Evolutionary conservation across 2,797 vertebrate species (phyloP).

Genomic region (Urophycis tenuis): DNA sequence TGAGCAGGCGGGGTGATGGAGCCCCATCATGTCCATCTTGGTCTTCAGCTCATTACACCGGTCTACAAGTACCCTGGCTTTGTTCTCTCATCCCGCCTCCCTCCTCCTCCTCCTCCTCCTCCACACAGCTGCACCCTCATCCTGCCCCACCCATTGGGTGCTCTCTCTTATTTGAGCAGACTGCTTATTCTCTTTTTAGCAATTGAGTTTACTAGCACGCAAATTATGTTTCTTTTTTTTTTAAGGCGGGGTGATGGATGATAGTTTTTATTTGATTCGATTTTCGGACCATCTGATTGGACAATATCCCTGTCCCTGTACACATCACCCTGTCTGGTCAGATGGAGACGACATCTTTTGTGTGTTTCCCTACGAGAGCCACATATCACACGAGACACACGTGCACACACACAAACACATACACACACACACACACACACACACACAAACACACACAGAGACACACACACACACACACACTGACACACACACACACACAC

Average conservation of each 20-base stretch:
- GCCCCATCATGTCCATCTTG: constrained; percentile 34
- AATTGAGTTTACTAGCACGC: neutral
- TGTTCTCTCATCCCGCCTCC: no score
- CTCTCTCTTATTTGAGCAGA: neutral
- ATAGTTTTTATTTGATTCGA: neutral
- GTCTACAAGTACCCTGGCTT: neutral
- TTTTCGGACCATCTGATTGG: neutral
- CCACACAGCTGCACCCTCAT: no score
- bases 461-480: no score
- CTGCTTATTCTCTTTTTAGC: neutral
- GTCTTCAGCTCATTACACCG: constrained; percentile 47
- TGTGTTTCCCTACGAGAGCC: no score
- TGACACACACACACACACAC: neutral
- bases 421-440: neutral
- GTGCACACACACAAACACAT: neutral
- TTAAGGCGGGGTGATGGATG: neutral
- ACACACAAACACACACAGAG: neutral
- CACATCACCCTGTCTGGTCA: neutral
- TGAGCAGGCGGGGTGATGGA: constrained; percentile 44
- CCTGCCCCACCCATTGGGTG: no score
- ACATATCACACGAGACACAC: constrained; percentile 12
- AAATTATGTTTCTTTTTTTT: neutral
- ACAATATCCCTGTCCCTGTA: neutral
- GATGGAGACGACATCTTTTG: neutral
- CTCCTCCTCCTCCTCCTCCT: no score